phyloP scores from a whole-genome alignment of 2,797 vertebrate species.

The Natrix natrix region DNA sequence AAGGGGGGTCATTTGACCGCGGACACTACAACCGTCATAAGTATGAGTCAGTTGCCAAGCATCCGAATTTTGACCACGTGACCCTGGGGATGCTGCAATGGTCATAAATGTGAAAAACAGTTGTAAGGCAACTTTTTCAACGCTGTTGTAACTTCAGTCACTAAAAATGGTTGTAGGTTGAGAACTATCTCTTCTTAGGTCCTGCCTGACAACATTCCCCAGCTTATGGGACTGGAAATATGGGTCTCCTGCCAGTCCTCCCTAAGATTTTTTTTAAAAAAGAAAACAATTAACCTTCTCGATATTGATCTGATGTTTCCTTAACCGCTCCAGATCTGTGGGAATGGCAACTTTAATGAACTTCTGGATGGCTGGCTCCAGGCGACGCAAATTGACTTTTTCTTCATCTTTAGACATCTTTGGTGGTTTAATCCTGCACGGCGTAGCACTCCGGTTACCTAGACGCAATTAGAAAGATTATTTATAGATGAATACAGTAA shows the following conservation, averaged over 20 bases:
- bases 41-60: too few species aligned
- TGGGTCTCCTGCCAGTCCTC: neutral
- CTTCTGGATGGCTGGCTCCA: conserved; percentile 91
- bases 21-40: too few species aligned
- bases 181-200: neutral
- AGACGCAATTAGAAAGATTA: conserved; percentile 18
- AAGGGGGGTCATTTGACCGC: too few species aligned
- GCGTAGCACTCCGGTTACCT: conserved; percentile 43
- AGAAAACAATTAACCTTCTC: conserved; percentile 82
- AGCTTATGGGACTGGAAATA: neutral
- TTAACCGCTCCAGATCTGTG: conserved; percentile 92
- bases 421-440: conserved; percentile 54
- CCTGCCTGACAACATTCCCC: neutral
- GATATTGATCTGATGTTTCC: conserved; percentile 94
- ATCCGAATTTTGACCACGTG: too few species aligned
- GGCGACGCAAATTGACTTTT: conserved; percentile 88
- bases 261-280: neutral
- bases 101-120: too few species aligned
- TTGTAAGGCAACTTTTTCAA: neutral
- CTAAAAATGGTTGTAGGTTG: neutral
- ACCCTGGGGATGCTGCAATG: too few species aligned
- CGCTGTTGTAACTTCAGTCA: accelerated
- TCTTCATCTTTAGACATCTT: conserved; percentile 87
- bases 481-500: neutral
- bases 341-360: conserved; percentile 96